Evolutionary conservation across 2,113 vertebrate genomes (phyloP).

Genomic region (Malaclemys terrapin): DNA sequence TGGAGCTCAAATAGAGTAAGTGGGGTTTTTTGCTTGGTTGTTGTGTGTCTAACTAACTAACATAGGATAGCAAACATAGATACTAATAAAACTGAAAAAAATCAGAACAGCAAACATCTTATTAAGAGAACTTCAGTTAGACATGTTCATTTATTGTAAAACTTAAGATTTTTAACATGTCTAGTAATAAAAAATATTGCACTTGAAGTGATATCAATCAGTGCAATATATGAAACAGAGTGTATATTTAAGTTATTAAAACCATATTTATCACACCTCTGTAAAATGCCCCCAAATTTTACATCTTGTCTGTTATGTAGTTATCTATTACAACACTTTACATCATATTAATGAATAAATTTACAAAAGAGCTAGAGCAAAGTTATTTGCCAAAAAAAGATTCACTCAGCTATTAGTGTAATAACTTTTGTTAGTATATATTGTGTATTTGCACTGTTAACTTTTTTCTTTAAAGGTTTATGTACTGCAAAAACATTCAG

Average conservation of each 20-base stretch:
- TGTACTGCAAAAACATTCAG: conserved; percentile 74
- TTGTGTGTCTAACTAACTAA: conserved; percentile 73
- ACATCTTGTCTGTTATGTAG: not conserved
- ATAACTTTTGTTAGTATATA: conserved; percentile 66
- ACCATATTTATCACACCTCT: not conserved
- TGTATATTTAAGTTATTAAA: conserved; percentile 8
- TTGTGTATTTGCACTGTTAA: conserved; percentile 74
- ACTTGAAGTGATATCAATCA: not conserved
- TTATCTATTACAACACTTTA: not conserved
- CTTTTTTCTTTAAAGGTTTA: conserved; percentile 78
- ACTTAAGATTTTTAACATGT: conserved; percentile 38
- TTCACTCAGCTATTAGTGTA: conserved; percentile 35
- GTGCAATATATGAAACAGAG: conserved; percentile 9
- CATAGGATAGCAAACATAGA: conserved; percentile 42
- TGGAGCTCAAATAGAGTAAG: conserved; percentile 94
- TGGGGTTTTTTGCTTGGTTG: conserved; percentile 74
- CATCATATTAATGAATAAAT: conserved; percentile 39
- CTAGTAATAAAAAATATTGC: conserved; percentile 32
- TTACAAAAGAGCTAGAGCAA: conserved; percentile 52
- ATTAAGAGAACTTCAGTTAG: conserved; percentile 5
- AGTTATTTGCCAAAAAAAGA: conserved; percentile 5
- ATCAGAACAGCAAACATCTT: not conserved
- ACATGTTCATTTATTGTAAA: conserved; percentile 32
- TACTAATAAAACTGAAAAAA: conserved; percentile 36
- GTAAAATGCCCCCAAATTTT: conserved; percentile 14